Evolutionary conservation across 2,888 invertebrate species (phyloP), one percentile per base, ranked within the genome.

Genomic region (Hirtodrosophila histrioides): DNA sequence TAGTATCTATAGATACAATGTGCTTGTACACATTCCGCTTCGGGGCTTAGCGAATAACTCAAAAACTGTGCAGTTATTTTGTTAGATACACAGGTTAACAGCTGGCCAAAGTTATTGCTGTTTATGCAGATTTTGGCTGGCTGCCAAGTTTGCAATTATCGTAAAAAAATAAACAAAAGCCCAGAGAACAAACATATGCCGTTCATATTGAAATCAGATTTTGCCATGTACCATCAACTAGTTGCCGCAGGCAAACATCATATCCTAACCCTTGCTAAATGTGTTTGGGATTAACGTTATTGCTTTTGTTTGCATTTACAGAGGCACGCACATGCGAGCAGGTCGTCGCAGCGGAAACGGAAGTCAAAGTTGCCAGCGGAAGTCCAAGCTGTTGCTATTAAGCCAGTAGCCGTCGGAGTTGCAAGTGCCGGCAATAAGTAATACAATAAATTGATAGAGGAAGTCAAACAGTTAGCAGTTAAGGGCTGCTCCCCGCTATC

Each of bases 301-400:
- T n/a, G 27, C 41, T 45, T 39, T 61, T 61, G 31, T 69, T 75
- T 69, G 51, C 29, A 39, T 72, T 54, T 36, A 46, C 72, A 74
- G 73, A 10, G n/a, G n/a, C 11, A 51, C 39, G 33, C 23, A 37
- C 37, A 37, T 37, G 31, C 7, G 17, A 3, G 23, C 9, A 31
- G 4, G 33, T 8, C 37, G 50, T n/a, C 54, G 33, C 33, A 68
- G 43, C 74, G 78, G 75, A 81, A 78, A 44, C 78, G 82, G 78
- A 74, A 69, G 78, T 67, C 44, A 53, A 63, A 51, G 69, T 66
- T 71, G 60, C 63, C 51, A 41, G 43, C 76, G 77, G 73, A 76
- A 60, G 58, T 57, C 48, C 12, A 39, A 74, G 70, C 61, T 72
- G 62, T 62, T 72, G 56, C 60, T 75, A 68, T 62, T 71, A 53